A percentile compares a stretch with the other conserved stretches of the same genome.
Evolutionary conservation across 2,888 invertebrate genomes (phyloP).

Genomic region (Aporophyla nigra): DNA sequence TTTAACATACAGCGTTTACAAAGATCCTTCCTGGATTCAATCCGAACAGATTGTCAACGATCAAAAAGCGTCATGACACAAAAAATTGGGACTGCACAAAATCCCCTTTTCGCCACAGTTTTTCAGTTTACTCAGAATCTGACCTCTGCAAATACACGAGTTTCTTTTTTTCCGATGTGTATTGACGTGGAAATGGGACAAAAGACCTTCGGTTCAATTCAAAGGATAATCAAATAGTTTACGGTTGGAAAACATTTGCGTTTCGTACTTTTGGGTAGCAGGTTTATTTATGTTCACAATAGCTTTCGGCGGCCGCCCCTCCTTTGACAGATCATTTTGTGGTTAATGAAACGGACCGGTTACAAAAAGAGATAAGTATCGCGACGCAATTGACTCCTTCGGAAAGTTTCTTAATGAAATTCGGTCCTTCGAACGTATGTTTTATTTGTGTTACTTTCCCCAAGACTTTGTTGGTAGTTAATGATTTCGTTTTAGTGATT

Average conservation of each 20-base stretch:
- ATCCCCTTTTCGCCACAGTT: constrained; percentile 54
- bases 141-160: constrained; percentile 76
- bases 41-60: constrained; percentile 14
- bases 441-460: constrained; percentile 61
- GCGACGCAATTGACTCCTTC: constrained; percentile 64
- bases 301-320: constrained; percentile 68
- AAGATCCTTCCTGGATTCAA: neutral
- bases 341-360: constrained; percentile 72
- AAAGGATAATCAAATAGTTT: constrained; percentile 85
- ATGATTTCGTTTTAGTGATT: constrained; percentile 61
- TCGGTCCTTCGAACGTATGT: constrained; percentile 58
- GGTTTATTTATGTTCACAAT: constrained; percentile 77
- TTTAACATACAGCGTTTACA: neutral
- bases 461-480: constrained; percentile 55
- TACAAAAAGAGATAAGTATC: constrained; percentile 62
- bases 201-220: constrained; percentile 79
- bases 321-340: constrained; percentile 77
- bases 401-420: constrained; percentile 62
- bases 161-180: constrained; percentile 72
- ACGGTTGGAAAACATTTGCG: constrained; percentile 78
- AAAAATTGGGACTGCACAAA: constrained; percentile 56
- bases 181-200: constrained; percentile 80
- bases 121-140: constrained; percentile 70
- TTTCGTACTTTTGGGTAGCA: constrained; percentile 72
- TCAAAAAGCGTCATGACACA: constrained; percentile 31